These are phyloP conservation scores for Drosophila cracens DNA, from an alignment of 2,888 invertebrate species.

Conservation along the genomic window DNA sequence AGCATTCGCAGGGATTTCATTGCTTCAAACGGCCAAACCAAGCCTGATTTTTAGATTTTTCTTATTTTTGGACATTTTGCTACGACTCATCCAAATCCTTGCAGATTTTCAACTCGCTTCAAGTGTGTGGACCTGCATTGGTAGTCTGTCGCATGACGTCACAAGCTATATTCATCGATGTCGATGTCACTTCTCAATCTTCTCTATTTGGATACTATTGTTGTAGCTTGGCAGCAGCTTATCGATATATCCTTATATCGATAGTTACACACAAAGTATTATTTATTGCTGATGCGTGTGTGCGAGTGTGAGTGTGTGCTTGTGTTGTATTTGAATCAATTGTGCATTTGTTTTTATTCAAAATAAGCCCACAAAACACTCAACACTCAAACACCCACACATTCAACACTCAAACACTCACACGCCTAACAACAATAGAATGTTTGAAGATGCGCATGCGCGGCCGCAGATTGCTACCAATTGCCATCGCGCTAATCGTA, in stretches of 20 bases:
- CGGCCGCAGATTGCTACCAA: conserved; percentile 77
- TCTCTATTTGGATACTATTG: background rate
- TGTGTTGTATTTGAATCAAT: conserved; percentile 14
- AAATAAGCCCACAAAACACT: conserved; percentile 12
- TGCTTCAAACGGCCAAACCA: background rate
- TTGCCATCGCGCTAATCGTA: conserved; percentile 68
- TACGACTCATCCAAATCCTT: background rate
- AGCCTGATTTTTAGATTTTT: background rate
- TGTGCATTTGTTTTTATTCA: conserved; percentile 27
- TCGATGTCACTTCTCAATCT: background rate
- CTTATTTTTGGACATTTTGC: background rate
- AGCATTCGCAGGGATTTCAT: background rate
- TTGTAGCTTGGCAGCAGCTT: background rate
- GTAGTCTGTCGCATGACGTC: background rate
- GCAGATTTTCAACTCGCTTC: background rate
- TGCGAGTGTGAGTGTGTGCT: conserved; percentile 1
- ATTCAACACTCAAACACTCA: conserved; percentile 13
- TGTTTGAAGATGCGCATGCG: conserved; percentile 82
- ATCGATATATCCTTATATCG: conserved; percentile 25
- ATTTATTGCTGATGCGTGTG: background rate
- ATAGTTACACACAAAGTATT: background rate
- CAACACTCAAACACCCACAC: conserved; percentile 11
- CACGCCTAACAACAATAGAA: conserved; percentile 42
- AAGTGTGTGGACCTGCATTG: background rate
- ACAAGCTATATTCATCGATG: background rate